Percentiles rank a stretch among this genome's conserved stretches.
phyloP scores from a whole-genome alignment of 2,888 invertebrate species.

The Harpalus rufipes region DNA sequence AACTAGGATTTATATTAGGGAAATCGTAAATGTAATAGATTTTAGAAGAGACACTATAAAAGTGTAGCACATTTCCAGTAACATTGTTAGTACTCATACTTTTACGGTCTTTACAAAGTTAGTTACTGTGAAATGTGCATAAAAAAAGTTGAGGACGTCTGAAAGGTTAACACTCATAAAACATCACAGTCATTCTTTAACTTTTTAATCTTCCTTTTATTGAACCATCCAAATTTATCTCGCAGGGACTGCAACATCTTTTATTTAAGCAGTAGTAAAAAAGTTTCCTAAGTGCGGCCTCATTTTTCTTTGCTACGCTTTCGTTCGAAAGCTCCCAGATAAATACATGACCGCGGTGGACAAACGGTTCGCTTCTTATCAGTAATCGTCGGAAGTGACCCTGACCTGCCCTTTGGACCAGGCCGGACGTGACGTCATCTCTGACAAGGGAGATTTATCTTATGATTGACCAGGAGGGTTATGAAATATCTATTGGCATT shows the following conservation, averaged over 20 bases:
- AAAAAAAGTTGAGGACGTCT: constrained; percentile 47
- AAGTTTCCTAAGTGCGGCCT: constrained; percentile 53
- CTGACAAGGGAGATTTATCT: constrained; percentile 2
- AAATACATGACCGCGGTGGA: constrained; percentile 52
- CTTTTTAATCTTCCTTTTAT: constrained; percentile 61
- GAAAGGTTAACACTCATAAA: constrained; percentile 59
- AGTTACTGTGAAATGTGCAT: constrained; percentile 7
- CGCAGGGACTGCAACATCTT: constrained; percentile 41
- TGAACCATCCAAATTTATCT: constrained; percentile 60
- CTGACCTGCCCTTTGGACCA: constrained; percentile 27
- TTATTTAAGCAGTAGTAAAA: constrained; percentile 60
- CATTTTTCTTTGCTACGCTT: constrained; percentile 11
- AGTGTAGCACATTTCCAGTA: not conserved
- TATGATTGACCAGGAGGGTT: not conserved
- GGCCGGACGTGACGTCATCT: constrained; percentile 25
- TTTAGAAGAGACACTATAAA: not conserved
- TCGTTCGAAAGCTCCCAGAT: constrained; percentile 44
- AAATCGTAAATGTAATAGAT: too few species aligned
- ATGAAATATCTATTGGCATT: constrained; percentile 1
- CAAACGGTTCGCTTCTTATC: constrained; percentile 51
- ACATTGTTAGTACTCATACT: not conserved
- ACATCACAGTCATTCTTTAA: constrained; percentile 49
- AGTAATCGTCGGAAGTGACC: constrained; percentile 37
- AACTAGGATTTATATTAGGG: not conserved
- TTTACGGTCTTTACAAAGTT: not conserved